These are phyloP conservation scores for Gambelia wislizenii DNA, from an alignment of 2,797 vertebrate species.

Conservation along the genomic window DNA sequence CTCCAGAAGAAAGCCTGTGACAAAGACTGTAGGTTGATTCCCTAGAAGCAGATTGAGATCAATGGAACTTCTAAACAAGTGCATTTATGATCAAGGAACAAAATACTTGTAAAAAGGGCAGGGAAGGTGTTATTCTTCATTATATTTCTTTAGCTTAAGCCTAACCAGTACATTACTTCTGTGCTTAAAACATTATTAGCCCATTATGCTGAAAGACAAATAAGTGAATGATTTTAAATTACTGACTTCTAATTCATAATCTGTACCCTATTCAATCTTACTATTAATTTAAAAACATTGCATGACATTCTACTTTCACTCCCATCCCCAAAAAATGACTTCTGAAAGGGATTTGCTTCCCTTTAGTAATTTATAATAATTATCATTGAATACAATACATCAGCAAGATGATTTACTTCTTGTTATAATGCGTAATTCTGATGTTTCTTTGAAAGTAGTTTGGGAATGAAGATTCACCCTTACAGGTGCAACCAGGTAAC, in stretches of 20 bases:
- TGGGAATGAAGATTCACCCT: not conserved
- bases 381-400: constrained; percentile 11
- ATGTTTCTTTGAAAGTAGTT: not conserved
- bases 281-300: constrained; percentile 65
- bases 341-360: constrained; percentile 44
- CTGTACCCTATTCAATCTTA: constrained; percentile 46
- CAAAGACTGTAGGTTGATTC: not conserved
- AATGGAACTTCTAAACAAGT: constrained; percentile 3
- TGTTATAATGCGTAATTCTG: constrained; percentile 27
- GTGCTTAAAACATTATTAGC: constrained; percentile 47
- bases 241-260: constrained; percentile 65
- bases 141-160: constrained; percentile 36
- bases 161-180: constrained; percentile 42
- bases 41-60: not conserved
- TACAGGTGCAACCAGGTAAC: not conserved
- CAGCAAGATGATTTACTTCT: constrained; percentile 32
- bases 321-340: constrained; percentile 52
- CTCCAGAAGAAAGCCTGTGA: not conserved
- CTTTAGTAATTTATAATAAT: constrained; percentile 47
- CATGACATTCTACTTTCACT: constrained; percentile 24
- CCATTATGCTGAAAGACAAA: constrained; percentile 57
- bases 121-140: not conserved
- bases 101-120: not conserved
- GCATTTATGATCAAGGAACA: not conserved
- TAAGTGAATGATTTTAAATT: constrained; percentile 57